Evolutionary conservation across 1,140 invertebrate species (phyloP), one percentile per base, ranked within the genome.

Genomic region (Rhagoletis pomonella): DNA sequence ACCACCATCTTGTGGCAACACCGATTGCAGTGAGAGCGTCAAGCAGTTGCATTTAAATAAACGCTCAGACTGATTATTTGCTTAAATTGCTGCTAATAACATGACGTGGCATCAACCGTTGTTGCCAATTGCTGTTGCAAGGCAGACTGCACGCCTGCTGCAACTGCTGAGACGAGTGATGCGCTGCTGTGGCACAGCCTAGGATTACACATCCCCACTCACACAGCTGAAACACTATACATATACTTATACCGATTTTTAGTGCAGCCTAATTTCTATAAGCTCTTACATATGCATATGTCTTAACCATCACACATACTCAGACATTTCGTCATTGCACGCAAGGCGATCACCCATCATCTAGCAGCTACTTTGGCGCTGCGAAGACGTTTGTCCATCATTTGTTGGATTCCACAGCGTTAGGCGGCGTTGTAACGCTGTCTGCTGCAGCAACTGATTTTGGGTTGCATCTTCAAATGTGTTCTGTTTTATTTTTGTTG

Each of bases 61-160:
- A 86, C 85, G 89, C 90, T 89, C 89, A 91, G 91, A 91, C 92
- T 88, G 87, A 88, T 88, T 92, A 92, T 92, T 92, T 92, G 91
- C 91, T 92, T 92, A 92, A 92, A 92, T 92, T 92, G 91, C 91
- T 92, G 91, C 91, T 92, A 92, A 92, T 92, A 92, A 92, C 91
- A 92, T 92, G 91, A 92, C 91, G 89, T 92, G 91, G 89, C 89
- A 90, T 89, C 90, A 88, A 86, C 60, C 86, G 87, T 87, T 86
- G 65, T 47, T 87, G 59, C 39, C 64, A 17, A 87, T 60, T 64
- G 19, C 50, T 10, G 64, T 67, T 67, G 64, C 64, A 67, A 4
- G 4, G n/a, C n/a, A 19, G 4, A 17, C 60, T 67, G 29, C n/a
- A 67, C n/a, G n/a, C n/a, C n/a, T 67, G 64, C 64, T 29, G 29